phyloP scores from a whole-genome alignment of 2,797 vertebrate genomes.

The Chloroceryle amazona region DNA sequence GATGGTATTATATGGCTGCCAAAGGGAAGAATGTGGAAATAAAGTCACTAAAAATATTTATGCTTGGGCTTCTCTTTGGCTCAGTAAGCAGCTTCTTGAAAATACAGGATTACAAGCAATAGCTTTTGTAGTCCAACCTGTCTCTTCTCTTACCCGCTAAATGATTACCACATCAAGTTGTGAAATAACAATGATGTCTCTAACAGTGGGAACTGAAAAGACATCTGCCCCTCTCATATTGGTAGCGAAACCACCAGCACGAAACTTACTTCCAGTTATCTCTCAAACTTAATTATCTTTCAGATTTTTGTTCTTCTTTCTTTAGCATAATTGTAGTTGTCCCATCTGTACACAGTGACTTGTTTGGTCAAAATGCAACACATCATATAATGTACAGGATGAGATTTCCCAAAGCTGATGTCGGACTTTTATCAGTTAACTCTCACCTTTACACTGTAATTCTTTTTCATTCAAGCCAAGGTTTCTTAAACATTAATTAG shows the following conservation, averaged over 20 bases:
- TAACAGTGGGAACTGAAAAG: not conserved
- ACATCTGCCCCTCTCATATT: not conserved
- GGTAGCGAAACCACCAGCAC: not conserved
- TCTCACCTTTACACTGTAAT: not conserved
- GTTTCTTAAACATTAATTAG: not conserved
- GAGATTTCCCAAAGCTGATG: not conserved
- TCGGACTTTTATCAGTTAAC: not conserved
- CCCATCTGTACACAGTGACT: not conserved
- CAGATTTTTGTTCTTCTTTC: not conserved
- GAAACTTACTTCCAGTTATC: not conserved
- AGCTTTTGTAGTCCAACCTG: constrained; percentile 4
- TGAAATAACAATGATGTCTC: not conserved
- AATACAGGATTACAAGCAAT: not conserved
- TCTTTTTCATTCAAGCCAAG: not conserved
- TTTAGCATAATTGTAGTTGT: accelerated
- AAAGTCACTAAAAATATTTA: not conserved
- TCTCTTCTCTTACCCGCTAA: constrained; percentile 1
- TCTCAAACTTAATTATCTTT: not conserved
- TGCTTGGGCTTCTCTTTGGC: not conserved
- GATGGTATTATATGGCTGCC: not conserved
- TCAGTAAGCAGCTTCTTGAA: not conserved
- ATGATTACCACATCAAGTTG: not conserved
- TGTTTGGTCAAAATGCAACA: not conserved
- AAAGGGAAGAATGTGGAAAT: constrained; percentile 11
- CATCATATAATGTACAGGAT: not conserved